phyloP scores from a whole-genome alignment of 2,797 vertebrate genomes.

The Sebastes trivittatus region DNA sequence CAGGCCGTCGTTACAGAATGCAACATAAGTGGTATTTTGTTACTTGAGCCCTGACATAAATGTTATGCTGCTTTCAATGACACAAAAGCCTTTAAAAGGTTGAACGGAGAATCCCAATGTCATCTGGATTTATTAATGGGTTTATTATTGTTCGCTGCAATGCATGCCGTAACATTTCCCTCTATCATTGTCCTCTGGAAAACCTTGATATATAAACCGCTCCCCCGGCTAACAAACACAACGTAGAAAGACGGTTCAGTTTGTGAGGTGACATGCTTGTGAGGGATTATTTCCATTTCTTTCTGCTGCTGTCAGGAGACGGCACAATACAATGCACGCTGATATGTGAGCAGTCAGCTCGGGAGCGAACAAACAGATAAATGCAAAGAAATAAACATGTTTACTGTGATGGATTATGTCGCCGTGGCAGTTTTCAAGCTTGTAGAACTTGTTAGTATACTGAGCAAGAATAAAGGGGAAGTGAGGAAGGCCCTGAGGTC shows the following conservation, averaged over 20 bases:
- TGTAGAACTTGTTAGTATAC: background rate
- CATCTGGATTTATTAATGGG: background rate
- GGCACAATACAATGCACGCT: background rate
- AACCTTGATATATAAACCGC: background rate
- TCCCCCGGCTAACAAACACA: background rate
- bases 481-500: background rate
- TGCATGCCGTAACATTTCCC: background rate
- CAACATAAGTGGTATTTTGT: conserved; percentile 1
- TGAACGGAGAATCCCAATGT: background rate
- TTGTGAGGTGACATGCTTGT: background rate
- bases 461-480: background rate
- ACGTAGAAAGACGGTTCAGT: background rate
- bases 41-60: background rate
- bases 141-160: background rate
- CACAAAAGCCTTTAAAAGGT: background rate
- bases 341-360: background rate
- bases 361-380: background rate
- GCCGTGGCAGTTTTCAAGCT: background rate
- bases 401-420: background rate
- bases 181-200: background rate
- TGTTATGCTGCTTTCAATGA: background rate
- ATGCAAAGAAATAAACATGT: background rate
- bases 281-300: background rate
- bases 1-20: background rate
- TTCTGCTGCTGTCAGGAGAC: background rate